These are phyloP conservation scores for Dolichotis patagonum DNA, from an alignment of 2,113 vertebrate species.

Conservation along the genomic window DNA sequence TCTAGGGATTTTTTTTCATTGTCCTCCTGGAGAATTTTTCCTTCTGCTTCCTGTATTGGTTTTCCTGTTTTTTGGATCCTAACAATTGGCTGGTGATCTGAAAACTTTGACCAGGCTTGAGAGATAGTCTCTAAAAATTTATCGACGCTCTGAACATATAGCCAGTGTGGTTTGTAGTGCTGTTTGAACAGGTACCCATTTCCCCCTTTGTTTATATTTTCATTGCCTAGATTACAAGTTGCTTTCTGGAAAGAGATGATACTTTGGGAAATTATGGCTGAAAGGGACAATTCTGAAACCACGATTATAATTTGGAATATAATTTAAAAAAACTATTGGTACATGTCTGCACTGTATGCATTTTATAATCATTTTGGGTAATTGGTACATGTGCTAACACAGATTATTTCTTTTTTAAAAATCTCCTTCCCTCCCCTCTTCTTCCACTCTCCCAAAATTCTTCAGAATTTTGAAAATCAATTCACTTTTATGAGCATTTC, in stretches of 20 bases:
- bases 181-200: neutral
- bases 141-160: neutral
- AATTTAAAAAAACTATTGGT: neutral
- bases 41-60: neutral
- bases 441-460: neutral
- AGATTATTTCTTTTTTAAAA: neutral
- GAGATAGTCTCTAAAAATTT: neutral
- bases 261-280: neutral
- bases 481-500: slow-evolving; percentile 16
- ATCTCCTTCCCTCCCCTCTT: neutral
- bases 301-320: neutral
- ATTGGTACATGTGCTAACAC: neutral
- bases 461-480: neutral
- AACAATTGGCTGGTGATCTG: neutral
- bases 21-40: neutral
- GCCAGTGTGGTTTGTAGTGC: neutral
- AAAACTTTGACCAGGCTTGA: neutral
- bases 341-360: neutral
- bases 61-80: neutral
- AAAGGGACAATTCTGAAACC: neutral
- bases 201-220: neutral
- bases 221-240: neutral
- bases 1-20: neutral
- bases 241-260: neutral
- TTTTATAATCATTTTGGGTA: neutral